A percentile compares a stretch with the other conserved stretches of the same genome.
These are phyloP conservation scores for Pristionchus exspectatus DNA, from an alignment of 2,888 invertebrate genomes.

Conservation along the genomic window DNA sequence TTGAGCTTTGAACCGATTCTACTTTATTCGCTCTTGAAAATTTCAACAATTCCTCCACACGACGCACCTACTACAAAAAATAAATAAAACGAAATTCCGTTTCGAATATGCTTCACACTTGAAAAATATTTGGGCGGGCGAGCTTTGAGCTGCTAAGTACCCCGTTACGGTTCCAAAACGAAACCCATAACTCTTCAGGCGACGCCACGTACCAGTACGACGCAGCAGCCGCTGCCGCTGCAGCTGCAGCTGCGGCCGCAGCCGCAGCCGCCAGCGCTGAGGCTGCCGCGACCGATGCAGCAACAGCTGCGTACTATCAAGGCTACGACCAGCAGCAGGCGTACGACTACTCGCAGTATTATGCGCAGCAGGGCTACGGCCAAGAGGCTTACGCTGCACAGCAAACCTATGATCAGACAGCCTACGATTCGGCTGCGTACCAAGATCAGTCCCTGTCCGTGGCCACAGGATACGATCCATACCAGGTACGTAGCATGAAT, in stretches of 20 bases:
- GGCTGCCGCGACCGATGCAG: neutral
- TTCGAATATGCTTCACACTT: no score
- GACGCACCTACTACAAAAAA: no score
- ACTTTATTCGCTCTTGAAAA: no score
- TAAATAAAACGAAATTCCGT: no score
- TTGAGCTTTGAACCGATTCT: neutral
- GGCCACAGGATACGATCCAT: slow-evolving; percentile 14
- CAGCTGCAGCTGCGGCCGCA: neutral
- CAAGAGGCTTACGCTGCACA: neutral
- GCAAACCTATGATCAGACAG: neutral
- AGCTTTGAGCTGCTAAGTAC: no score
- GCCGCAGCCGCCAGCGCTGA: neutral
- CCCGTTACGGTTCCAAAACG: neutral
- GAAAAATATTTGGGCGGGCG: no score
- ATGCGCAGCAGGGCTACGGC: slow-evolving; percentile 28
- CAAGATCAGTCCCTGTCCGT: slow-evolving; percentile 9
- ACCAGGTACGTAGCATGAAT: neutral
- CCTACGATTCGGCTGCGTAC: neutral
- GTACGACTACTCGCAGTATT: slow-evolving; percentile 52
- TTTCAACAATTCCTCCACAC: no score
- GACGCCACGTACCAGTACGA: slow-evolving; percentile 48
- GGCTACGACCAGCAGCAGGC: slow-evolving; percentile 8
- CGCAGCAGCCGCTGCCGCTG: neutral
- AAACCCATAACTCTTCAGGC: neutral
- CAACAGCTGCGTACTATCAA: slow-evolving; percentile 7